Evolutionary conservation across 2,797 vertebrate genomes (phyloP), one percentile per base, ranked within the genome.

Genomic region (Smutsia temminckii): DNA sequence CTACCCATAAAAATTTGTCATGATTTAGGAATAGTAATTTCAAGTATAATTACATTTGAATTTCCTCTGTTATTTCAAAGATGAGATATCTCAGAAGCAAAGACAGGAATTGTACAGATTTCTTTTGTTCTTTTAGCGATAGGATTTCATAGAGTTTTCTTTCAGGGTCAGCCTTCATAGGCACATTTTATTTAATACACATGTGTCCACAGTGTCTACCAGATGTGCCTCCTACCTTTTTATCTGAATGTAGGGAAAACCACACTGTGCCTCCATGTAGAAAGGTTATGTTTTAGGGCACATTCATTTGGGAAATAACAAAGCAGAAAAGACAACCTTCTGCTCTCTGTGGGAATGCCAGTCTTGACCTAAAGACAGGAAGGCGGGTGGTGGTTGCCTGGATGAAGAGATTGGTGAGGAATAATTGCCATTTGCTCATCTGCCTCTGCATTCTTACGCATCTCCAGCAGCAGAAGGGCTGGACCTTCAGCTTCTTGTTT

Each of bases 51-150:
- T 83, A 69, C 14, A 5, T 72, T 61, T 78, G 40, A 57, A 63
- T 94, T 91, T 94, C 14, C 27, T 83, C 14, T 71, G 27, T 74
- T 46, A 10, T 91, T 92, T 95, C 29, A 68, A 29, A 90, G 53
- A 34, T 40, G 49, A 40, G 57, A 63, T 20, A 18, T 46, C 9
- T 53, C 29, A 51, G 80, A 69, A 89, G 29, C 57, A 71, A 61
- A 81, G 85, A 32, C n/a, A 95, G 74, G 17, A 64, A 42, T 63
- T 49, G 14, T 75, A 53, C 3, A 69, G 49, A 37, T 25, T 66
- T 81, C 10, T 63, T n/a, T 29, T 32, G 18, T 87, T 49, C 17
- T 51, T 87, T 55, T 42, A 64, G 32, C 23, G 11, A 17, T 66
- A 78, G n/a, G 37, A 27, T 53, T 49, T 86, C 59, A 23, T 37